Evolutionary conservation across 2,888 invertebrate species (phyloP).

Genomic region (Andrena minutula): DNA sequence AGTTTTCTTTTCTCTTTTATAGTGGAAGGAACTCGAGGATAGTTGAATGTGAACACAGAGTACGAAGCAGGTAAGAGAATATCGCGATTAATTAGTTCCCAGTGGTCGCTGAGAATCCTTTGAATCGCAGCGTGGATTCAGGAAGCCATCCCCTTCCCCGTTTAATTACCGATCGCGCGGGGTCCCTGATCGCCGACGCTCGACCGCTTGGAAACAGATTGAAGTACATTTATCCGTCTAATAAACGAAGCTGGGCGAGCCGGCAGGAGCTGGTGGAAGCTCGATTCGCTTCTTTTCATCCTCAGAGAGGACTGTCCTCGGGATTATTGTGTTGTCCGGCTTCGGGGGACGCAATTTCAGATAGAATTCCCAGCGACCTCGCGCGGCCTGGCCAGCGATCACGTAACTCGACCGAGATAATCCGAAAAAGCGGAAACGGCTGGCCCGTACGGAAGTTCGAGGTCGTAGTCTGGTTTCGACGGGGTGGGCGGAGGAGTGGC

Average conservation of each 20-base stretch:
- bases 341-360: constrained; percentile 68
- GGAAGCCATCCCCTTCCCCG: no score
- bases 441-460: constrained; percentile 48
- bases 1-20: no score
- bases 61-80: no score
- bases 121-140: no score
- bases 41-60: no score
- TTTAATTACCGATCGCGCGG: no score
- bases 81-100: no score
- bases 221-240: not conserved
- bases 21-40: no score
- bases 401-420: constrained; percentile 61
- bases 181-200: no score
- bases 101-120: no score
- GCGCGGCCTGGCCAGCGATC: constrained; percentile 54
- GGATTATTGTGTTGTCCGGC: constrained; percentile 72
- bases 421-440: constrained; percentile 58
- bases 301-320: constrained; percentile 20
- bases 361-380: constrained; percentile 44
- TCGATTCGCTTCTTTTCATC: constrained; percentile 43
- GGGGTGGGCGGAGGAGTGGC: not conserved
- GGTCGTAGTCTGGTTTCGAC: constrained; percentile 34
- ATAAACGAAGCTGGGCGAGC: not conserved
- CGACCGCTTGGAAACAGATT: not conserved
- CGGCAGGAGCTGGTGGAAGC: not conserved